Evolutionary conservation across 2,888 invertebrate genomes (phyloP).

Genomic region (Plebejus argus): DNA sequence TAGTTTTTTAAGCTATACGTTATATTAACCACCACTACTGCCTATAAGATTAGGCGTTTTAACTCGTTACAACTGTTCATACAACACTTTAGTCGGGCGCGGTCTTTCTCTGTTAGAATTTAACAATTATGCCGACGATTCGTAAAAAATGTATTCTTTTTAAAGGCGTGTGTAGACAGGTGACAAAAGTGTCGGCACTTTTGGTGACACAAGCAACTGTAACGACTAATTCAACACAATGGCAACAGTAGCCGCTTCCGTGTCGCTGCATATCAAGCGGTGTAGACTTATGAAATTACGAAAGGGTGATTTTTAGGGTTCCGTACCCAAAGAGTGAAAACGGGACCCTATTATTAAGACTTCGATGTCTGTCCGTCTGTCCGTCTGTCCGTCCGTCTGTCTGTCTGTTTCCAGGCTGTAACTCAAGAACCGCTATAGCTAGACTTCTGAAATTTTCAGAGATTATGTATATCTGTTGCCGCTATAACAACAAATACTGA

Average conservation of each 20-base stretch:
- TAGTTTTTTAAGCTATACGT: too few species aligned
- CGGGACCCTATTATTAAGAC: too few species aligned
- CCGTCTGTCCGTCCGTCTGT: too few species aligned
- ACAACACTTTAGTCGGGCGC: not conserved
- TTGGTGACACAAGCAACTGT: conserved; percentile 63
- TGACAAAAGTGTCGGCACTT: conserved; percentile 63
- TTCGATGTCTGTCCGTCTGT: too few species aligned
- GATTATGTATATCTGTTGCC: too few species aligned
- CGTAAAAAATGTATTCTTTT: conserved; percentile 27
- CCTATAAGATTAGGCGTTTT: not conserved
- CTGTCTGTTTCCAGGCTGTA: too few species aligned
- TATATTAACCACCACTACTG: too few species aligned
- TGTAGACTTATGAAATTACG: conserved; percentile 3
- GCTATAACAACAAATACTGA: too few species aligned
- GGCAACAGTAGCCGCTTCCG: conserved; percentile 77
- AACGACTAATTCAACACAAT: conserved; percentile 63
- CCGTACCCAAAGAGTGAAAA: too few species aligned
- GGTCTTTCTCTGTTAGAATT: not conserved
- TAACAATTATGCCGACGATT: conserved; percentile 15
- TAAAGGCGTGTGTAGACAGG: conserved; percentile 49
- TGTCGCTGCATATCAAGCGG: conserved; percentile 49
- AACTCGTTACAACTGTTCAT: not conserved
- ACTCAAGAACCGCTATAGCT: too few species aligned
- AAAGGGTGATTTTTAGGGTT: not conserved
- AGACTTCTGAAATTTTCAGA: too few species aligned